A percentile compares a stretch with the other conserved stretches of the same genome.
Conservation (phyloP, 2,797 vertebrate species). For the Meriones psammophilus region DNA sequence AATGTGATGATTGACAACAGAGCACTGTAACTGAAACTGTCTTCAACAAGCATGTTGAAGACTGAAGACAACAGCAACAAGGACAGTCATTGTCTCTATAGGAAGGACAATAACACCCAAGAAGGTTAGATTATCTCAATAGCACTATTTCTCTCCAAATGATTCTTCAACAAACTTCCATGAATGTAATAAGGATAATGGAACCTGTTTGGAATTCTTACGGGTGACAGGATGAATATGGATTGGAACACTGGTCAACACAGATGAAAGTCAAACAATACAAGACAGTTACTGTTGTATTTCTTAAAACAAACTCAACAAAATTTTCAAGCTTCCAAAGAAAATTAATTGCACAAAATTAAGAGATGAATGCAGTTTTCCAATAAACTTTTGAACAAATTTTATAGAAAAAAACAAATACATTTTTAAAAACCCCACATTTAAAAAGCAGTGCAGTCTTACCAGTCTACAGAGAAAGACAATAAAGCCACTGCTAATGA, state of each 20-base stretch:
- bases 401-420: not conserved
- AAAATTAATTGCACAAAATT: constrained; percentile 31
- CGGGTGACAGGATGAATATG: not conserved
- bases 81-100: not conserved
- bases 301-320: not conserved
- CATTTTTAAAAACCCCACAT: not conserved
- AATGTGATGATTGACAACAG: not conserved
- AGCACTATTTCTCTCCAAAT: not conserved
- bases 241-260: not conserved
- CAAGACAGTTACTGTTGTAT: not conserved
- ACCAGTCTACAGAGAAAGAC: too few relatives aligned
- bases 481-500: too few relatives aligned
- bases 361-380: not conserved
- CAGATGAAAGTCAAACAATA: not conserved
- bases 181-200: not conserved
- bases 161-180: not conserved
- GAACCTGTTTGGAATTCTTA: not conserved
- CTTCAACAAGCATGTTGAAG: not conserved
- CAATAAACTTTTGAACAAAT: constrained; percentile 9
- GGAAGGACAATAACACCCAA: not conserved
- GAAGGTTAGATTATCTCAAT: not conserved
- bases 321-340: not conserved
- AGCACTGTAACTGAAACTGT: not conserved
- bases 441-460: not conserved
- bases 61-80: not conserved